Base-by-base conservation (phyloP, 1,140 invertebrate genomes). In the Chymomyza costata region DNA sequence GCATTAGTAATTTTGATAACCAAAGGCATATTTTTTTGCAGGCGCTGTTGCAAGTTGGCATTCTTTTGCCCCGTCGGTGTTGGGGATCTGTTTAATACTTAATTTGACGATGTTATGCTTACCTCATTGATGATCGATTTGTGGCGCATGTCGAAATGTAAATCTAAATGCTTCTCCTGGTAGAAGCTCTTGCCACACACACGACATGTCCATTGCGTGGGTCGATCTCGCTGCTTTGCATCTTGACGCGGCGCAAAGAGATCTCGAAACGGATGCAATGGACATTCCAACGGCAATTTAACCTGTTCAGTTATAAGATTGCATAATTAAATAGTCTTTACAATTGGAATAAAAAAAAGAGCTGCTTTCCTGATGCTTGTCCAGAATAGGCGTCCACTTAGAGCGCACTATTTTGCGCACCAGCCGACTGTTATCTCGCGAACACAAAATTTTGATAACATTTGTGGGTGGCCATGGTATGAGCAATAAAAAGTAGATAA, bases 171-270 rank as follows among this genome's bases (percentile, higher is more conserved):
- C 85, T 92, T 90, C 84, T 97, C 95, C 73, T 94, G 92, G 84
- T 94, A 86, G 86, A 98, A 97, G 21, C 93, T 93, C 87, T 97
- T 96, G 45, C 95, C 95, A 87, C 96, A 97, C 51, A 95, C 90
- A 28, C 93, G 91, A 84, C 96, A 98, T 1, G 92, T 93, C 95
- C 95, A 97, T 83, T 94, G 93, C 6, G 93, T 94, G 1, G 93
- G 90, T 46, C 93, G 89, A 86, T 93, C 91, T 71, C 94, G 92
- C 59, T 92, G 88, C 87, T 96, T 94, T 61, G 93, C 90, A 18
- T 90, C 87, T 85, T 97, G 93, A 73, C 96, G 93, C 0, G 92
- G 91, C 35, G 91, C 90, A 86, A 95, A 96, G 19, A 96, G 92
- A 86, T 97, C 95, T 59, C 95, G 89, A 44, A 90, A 89, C 3